Percentiles rank a stretch among this genome's conserved stretches.
Evolutionary conservation across 2,113 vertebrate genomes (phyloP).

Genomic region (Puma concolor): DNA sequence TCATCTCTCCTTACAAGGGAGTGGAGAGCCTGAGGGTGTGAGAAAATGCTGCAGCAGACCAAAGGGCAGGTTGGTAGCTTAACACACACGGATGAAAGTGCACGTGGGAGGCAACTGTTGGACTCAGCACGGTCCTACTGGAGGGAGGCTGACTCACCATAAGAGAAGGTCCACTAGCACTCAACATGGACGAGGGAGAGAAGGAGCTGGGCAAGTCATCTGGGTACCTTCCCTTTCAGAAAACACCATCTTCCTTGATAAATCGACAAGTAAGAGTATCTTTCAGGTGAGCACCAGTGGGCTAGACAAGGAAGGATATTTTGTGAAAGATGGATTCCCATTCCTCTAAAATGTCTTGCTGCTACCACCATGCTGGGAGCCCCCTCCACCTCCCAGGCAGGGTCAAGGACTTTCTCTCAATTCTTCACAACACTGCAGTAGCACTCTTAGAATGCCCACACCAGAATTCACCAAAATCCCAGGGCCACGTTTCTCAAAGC

Average conservation of each 20-base stretch:
- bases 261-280: neutral
- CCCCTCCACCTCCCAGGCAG: neutral
- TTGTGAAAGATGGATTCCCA: neutral
- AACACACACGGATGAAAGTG: accelerated
- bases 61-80: neutral
- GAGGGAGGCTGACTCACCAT: neutral
- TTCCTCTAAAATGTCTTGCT: neutral
- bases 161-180: neutral
- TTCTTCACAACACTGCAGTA: neutral
- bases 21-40: neutral
- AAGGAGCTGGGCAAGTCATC: neutral
- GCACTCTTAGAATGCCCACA: neutral
- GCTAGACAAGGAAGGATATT: neutral
- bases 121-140: neutral
- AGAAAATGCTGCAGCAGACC: neutral
- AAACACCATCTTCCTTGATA: neutral
- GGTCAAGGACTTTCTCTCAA: neutral
- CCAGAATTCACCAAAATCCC: neutral
- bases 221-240: neutral
- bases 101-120: neutral
- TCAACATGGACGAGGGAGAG: neutral
- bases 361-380: accelerated
- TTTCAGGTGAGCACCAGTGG: neutral
- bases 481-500: neutral
- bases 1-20: neutral